These are phyloP conservation scores for Amblyraja radiata DNA, from an alignment of 2,797 vertebrate genomes.

Conservation along the genomic window DNA sequence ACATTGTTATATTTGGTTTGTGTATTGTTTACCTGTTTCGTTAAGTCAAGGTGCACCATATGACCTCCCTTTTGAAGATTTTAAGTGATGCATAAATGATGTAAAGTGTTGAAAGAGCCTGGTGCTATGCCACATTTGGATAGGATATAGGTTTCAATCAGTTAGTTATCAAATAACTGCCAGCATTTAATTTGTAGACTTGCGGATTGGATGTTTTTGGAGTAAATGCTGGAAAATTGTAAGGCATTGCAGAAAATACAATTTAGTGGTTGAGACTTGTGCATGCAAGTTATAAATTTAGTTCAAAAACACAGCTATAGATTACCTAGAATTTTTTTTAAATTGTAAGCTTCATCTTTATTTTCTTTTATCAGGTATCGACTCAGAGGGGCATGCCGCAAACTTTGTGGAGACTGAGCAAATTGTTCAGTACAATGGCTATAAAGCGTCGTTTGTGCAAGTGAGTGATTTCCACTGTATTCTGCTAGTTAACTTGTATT, in stretches of 20 bases:
- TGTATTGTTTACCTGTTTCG: neutral
- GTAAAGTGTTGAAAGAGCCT: neutral
- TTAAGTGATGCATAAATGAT: neutral
- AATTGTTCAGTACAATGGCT: slow-evolving; percentile 76
- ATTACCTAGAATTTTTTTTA: neutral
- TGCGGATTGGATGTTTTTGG: neutral
- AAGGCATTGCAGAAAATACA: neutral
- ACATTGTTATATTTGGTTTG: neutral
- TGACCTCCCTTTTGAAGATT: neutral
- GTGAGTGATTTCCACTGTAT: slow-evolving; percentile 51
- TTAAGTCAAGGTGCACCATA: neutral
- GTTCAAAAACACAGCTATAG: neutral
- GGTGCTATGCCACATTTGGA: neutral
- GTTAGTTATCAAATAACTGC: neutral
- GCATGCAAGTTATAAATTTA: neutral
- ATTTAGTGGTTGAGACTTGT: neutral
- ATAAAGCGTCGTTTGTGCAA: slow-evolving; percentile 84
- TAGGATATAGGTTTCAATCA: neutral
- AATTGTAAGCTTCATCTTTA: neutral
- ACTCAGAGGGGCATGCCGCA: slow-evolving; percentile 90
- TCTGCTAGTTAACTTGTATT: neutral
- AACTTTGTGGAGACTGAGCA: slow-evolving; percentile 95
- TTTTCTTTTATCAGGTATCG: slow-evolving; percentile 67
- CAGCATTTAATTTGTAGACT: neutral
- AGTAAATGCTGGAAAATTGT: neutral